phyloP scores from a whole-genome alignment of 2,113 vertebrate species.

The Callithrix jacchus region DNA sequence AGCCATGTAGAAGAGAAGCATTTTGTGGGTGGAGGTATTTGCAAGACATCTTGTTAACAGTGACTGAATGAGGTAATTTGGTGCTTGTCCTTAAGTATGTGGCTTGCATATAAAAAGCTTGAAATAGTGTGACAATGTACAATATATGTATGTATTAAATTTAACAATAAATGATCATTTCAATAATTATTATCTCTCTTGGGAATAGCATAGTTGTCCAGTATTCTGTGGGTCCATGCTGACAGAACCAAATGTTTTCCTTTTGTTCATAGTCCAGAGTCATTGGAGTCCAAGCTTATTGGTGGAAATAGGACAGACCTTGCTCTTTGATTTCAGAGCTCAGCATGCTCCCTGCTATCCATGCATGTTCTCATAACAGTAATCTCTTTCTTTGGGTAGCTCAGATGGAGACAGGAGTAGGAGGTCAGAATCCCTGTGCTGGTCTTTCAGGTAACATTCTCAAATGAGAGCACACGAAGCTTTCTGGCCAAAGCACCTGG shows the following conservation, averaged over 20 bases:
- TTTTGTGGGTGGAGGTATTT: not conserved
- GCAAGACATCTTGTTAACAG: not conserved
- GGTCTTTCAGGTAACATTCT: not conserved
- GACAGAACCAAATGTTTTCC: not conserved
- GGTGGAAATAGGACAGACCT: not conserved
- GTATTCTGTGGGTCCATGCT: not conserved
- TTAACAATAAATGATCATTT: slow-evolving; percentile 29
- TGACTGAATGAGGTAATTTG: not conserved
- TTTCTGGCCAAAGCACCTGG: not conserved
- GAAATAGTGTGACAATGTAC: not conserved
- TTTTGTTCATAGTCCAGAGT: not conserved
- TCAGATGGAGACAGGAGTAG: not conserved
- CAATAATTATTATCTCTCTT: not conserved
- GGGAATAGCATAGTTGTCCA: not conserved
- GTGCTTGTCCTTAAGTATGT: not conserved
- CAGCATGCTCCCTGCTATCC: not conserved
- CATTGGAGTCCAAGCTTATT: not conserved
- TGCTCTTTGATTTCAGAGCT: not conserved
- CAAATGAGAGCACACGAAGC: not conserved
- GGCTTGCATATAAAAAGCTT: slow-evolving; percentile 1
- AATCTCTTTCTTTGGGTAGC: not conserved
- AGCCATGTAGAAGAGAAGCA: not conserved
- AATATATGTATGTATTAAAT: not conserved
- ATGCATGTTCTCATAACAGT: not conserved
- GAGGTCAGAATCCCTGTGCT: not conserved